Evolutionary conservation across 2,113 vertebrate species (phyloP).

Genomic region (Corydoras sp.): DNA sequence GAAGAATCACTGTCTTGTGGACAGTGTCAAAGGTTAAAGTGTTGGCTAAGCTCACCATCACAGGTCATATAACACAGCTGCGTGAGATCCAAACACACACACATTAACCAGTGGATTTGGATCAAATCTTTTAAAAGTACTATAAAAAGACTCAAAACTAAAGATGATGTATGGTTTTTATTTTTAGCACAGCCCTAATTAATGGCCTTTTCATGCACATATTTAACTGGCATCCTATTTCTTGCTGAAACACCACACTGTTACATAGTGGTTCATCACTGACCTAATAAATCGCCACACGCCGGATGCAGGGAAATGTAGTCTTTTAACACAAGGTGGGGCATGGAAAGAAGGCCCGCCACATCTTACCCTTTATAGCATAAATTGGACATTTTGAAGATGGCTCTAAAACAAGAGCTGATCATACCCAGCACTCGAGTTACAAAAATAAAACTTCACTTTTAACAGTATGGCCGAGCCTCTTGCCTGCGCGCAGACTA

Average conservation of each 20-base stretch:
- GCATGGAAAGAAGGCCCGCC: constrained; percentile 29
- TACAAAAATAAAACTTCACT: not conserved
- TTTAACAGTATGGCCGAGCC: not conserved
- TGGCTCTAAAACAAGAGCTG: not conserved
- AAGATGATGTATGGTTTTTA: no score
- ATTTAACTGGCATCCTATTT: no score
- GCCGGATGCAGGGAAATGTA: constrained; percentile 48
- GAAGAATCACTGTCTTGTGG: not conserved
- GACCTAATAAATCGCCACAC: constrained; percentile 19
- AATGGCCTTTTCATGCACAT: no score
- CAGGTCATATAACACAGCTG: not conserved
- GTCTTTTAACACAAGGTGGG: constrained; percentile 55
- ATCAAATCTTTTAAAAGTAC: no score
- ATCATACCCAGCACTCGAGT: not conserved
- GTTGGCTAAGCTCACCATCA: not conserved
- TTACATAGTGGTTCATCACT: constrained; percentile 2
- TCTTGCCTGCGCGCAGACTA: constrained; percentile 31
- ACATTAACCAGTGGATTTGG: no score
- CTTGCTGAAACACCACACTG: no score
- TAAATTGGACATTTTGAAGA: not conserved
- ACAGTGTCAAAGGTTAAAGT: constrained; percentile 18
- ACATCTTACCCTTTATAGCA: not conserved
- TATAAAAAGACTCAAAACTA: no score
- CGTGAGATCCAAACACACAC: no score
- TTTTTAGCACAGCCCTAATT: no score